These are phyloP conservation scores for Apoda limacodes DNA, from an alignment of 2,888 invertebrate species.

Conservation along the genomic window DNA sequence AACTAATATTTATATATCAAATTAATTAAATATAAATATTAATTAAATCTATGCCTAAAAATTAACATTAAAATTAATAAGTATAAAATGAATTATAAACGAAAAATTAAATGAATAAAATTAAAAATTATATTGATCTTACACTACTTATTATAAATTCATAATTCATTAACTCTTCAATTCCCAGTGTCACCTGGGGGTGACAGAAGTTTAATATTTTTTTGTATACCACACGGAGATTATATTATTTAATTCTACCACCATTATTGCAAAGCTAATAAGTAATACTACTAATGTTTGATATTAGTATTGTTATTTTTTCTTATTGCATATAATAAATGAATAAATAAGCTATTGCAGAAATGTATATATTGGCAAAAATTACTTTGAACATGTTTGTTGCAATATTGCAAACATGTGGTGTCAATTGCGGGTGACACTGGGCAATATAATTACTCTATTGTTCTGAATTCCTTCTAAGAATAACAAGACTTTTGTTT, in stretches of 20 bases:
- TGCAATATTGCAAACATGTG: neutral
- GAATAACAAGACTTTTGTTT: conserved; percentile 2
- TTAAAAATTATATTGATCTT: too few relatives aligned
- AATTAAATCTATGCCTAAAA: too few relatives aligned
- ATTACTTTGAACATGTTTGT: neutral
- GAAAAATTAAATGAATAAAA: too few relatives aligned
- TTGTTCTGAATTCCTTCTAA: conserved; percentile 1
- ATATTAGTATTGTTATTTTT: neutral
- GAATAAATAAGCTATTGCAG: neutral
- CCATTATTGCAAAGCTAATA: neutral
- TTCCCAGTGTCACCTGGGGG: conserved; percentile 1
- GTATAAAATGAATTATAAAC: too few relatives aligned
- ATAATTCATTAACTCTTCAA: too few relatives aligned
- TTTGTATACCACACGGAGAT: neutral
- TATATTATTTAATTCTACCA: conserved; percentile 1
- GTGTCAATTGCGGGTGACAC: too few relatives aligned
- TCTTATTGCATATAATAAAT: too few relatives aligned
- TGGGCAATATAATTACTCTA: conserved; percentile 1
- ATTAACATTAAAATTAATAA: too few relatives aligned
- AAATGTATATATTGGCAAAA: neutral
- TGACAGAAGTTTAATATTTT: conserved; percentile 1
- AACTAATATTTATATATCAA: too few relatives aligned
- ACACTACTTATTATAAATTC: too few relatives aligned
- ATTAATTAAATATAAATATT: too few relatives aligned
- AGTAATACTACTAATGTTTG: neutral